Base-by-base conservation (phyloP, 2,888 invertebrate genomes). In the Zaprionus obscuricornis region DNA sequence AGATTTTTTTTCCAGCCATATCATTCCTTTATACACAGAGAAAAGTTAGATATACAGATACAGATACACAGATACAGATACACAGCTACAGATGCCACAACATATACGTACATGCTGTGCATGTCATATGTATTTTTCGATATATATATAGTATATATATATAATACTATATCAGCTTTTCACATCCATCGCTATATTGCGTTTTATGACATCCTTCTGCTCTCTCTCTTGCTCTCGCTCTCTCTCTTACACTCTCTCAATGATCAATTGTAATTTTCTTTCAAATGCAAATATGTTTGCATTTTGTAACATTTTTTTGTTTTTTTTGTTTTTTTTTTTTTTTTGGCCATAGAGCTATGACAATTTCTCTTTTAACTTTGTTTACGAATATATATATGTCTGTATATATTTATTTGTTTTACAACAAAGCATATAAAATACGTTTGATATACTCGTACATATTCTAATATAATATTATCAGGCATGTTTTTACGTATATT, bases 251-350 rank as follows among this genome's bases (percentile, higher is more conserved):
- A 49, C 22, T 18, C 50, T 39, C 46, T 59, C 73, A 64, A 60
- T 84, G 82, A 76, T 86, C 86, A 72, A 84, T 81, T 76, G 82
- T 85, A 79, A 86, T 85, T 77, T 86, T 76, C 85, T 73, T 84
- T 86, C 70, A 66, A 76, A 78, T 86, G 86, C 85, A 79, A 79
- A 79, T 86, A 84, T 47, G 3, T 13, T 11, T 17, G 6, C 34
- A 6, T 17, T 1, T 14, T 40, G 20, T 20, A 14, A 27, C 24
- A 24, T 10, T 7, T 6, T 14, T 8, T 22, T 10, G 13, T 11
- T 18, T 22, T 22, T 7, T 3, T 24, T 20, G 39, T 26, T 39
- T 45, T 40, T 49, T 63, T 74, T 54, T 63, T 58, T 55, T 16
- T 13, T 52, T 59, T 73, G 68, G 55, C 60, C 69, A 50, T 5